A percentile compares a stretch with the other conserved stretches of the same genome.
phyloP scores from a whole-genome alignment of 2,113 vertebrate genomes.

The Brachyistius frenatus region DNA sequence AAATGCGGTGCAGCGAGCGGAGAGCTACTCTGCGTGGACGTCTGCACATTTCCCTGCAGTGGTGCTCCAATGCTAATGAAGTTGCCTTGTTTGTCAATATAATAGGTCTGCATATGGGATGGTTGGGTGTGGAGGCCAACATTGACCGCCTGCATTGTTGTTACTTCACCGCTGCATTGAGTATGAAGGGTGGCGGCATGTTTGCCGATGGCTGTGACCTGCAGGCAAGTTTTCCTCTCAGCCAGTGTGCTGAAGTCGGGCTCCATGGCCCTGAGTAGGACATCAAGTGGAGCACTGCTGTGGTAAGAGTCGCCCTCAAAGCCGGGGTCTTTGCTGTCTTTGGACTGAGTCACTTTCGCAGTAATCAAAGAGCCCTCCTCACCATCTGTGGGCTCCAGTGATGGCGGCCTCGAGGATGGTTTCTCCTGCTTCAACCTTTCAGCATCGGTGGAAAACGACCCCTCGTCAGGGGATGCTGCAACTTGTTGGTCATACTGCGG shows the following conservation, averaged over 20 bases:
- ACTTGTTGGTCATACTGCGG: constrained; percentile 64
- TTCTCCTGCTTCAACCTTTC: constrained; percentile 79
- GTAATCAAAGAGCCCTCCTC: constrained; percentile 59
- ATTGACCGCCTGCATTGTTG: constrained; percentile 78
- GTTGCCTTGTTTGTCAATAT: constrained; percentile 83
- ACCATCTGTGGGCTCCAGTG: constrained; percentile 76
- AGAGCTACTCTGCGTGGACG: constrained; percentile 71
- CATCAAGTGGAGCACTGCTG: constrained; percentile 91
- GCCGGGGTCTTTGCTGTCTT: constrained; percentile 79
- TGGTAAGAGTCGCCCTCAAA: constrained; percentile 83
- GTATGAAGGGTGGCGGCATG: constrained; percentile 74
- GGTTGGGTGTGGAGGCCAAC: constrained; percentile 78
- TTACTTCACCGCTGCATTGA: constrained; percentile 65
- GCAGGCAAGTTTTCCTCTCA: constrained; percentile 85
- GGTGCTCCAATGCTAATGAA: constrained; percentile 80
- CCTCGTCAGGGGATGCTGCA: constrained; percentile 60
- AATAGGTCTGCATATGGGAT: constrained; percentile 83
- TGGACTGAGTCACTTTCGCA: constrained; percentile 63
- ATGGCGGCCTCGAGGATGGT: constrained; percentile 66
- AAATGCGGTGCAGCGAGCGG: constrained; percentile 81
- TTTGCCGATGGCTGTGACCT: constrained; percentile 84
- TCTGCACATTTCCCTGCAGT: constrained; percentile 80
- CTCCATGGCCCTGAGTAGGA: constrained; percentile 98
- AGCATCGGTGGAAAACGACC: constrained; percentile 69
- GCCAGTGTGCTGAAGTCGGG: constrained; percentile 94